These are phyloP conservation scores for Plumapathes pennacea DNA, from an alignment of 92 coral and sea anemone genomes.

Conservation along the genomic window DNA sequence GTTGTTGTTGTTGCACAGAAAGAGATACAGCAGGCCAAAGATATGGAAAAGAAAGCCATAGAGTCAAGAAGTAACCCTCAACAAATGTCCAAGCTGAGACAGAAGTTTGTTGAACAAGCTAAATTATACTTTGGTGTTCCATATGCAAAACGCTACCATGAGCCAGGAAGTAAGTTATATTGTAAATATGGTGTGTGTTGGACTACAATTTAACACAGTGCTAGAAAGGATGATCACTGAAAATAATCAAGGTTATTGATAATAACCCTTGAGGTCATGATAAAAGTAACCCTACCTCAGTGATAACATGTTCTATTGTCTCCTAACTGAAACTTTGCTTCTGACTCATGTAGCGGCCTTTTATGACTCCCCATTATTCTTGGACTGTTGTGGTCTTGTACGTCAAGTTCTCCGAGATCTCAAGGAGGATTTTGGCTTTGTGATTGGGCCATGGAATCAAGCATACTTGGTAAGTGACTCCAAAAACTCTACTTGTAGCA, in stretches of 20 bases:
- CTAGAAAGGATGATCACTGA: too few relatives aligned
- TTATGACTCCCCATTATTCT: constrained; percentile 81
- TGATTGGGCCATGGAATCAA: constrained; percentile 94
- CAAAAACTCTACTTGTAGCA: background rate
- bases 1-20: constrained; percentile 54
- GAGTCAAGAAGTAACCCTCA: constrained; percentile 40
- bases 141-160: constrained; percentile 95
- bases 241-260: too few relatives aligned
- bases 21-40: constrained; percentile 60
- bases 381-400: constrained; percentile 95
- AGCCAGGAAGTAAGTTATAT: constrained; percentile 69
- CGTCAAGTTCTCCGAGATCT: constrained; percentile 79
- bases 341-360: constrained; percentile 44
- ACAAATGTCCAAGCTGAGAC: constrained; percentile 61
- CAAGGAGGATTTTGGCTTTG: constrained; percentile 91
- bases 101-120: constrained; percentile 75
- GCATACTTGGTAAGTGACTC: constrained; percentile 82
- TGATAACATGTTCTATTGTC: background rate
- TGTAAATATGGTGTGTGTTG: too few relatives aligned
- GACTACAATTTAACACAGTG: too few relatives aligned
- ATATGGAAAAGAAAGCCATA: constrained; percentile 54
- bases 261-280: too few relatives aligned
- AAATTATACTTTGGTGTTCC: constrained; percentile 91
- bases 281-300: background rate
- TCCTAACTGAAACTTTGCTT: background rate